phyloP scores from a whole-genome alignment of 1,140 invertebrate species.

The Octopus sinensis region DNA sequence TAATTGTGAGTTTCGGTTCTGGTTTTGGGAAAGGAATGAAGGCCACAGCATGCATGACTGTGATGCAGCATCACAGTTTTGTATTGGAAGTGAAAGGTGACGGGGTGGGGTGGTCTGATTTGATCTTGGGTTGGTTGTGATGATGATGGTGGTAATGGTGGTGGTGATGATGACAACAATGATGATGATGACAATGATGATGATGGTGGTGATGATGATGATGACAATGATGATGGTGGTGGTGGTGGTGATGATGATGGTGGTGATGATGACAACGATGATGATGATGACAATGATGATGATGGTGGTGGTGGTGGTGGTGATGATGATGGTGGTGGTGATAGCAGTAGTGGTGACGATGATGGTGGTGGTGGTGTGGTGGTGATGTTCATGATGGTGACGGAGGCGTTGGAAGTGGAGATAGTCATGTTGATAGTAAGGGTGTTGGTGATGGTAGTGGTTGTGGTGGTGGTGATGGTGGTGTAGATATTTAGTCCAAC shows the following conservation, averaged over 20 bases:
- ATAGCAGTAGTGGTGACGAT: slow-evolving; percentile 2
- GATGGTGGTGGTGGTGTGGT: background rate
- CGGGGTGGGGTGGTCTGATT: no score
- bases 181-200: slow-evolving; percentile 1
- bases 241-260: slow-evolving; percentile 18
- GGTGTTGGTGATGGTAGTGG: no score
- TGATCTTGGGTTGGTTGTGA: no score
- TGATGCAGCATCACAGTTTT: no score
- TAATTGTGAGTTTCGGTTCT: no score
- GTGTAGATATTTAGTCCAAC: no score
- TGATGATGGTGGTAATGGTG: background rate
- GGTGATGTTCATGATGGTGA: slow-evolving; percentile 12
- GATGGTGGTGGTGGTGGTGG: background rate
- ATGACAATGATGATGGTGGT: background rate
- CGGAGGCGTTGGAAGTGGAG: background rate
- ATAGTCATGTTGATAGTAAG: no score
- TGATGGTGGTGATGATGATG: slow-evolving; percentile 13
- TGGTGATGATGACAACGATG: no score
- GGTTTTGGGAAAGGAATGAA: no score
- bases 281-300: background rate
- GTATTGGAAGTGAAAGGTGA: no score
- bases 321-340: background rate
- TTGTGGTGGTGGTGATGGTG: no score
- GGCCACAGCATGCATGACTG: no score
- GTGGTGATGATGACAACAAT: background rate